Evolutionary conservation across 2,888 invertebrate genomes (phyloP).

Genomic region (Drosophila borborema): DNA sequence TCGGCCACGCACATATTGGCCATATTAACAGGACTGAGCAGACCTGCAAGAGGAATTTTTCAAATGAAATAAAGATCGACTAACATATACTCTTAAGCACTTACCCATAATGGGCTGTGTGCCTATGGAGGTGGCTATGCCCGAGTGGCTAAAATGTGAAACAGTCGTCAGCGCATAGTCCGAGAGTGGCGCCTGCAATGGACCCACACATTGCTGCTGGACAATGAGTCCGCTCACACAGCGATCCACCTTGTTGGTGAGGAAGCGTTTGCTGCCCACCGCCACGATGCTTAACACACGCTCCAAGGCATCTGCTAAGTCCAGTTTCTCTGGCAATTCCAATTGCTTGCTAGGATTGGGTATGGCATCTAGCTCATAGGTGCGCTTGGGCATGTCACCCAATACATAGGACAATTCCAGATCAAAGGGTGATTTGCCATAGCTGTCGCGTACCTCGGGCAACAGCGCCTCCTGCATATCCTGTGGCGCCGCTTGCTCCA

Average conservation of each 20-base stretch:
- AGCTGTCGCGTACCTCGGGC: slow-evolving; percentile 70
- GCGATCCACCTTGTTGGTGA: slow-evolving; percentile 97
- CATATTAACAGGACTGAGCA: slow-evolving; percentile 92
- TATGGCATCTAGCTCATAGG: slow-evolving; percentile 84
- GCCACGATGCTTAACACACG: slow-evolving; percentile 94
- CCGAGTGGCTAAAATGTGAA: slow-evolving; percentile 92
- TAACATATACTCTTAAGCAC: not conserved
- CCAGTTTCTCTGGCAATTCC: slow-evolving; percentile 85
- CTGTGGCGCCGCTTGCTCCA: slow-evolving; percentile 86
- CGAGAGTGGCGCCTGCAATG: slow-evolving; percentile 97
- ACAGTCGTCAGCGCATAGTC: slow-evolving; percentile 96
- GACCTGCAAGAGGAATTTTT: slow-evolving; percentile 42
- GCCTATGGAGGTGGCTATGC: slow-evolving; percentile 97
- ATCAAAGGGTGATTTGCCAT: slow-evolving; percentile 91
- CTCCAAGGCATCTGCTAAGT: slow-evolving; percentile 81
- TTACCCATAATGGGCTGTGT: slow-evolving; percentile 96
- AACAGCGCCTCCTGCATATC: slow-evolving; percentile 84
- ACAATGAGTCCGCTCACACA: slow-evolving; percentile 98
- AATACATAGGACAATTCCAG: slow-evolving; percentile 95
- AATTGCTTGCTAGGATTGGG: slow-evolving; percentile 64
- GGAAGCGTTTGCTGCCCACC: slow-evolving; percentile 97
- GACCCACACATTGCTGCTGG: slow-evolving; percentile 99
- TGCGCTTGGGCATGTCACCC: slow-evolving; percentile 93
- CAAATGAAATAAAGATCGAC: not conserved
- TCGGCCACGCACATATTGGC: slow-evolving; percentile 98